These are phyloP conservation scores for Pantherophis vulpinus DNA, from an alignment of 2,797 vertebrate species.

Conservation along the genomic window DNA sequence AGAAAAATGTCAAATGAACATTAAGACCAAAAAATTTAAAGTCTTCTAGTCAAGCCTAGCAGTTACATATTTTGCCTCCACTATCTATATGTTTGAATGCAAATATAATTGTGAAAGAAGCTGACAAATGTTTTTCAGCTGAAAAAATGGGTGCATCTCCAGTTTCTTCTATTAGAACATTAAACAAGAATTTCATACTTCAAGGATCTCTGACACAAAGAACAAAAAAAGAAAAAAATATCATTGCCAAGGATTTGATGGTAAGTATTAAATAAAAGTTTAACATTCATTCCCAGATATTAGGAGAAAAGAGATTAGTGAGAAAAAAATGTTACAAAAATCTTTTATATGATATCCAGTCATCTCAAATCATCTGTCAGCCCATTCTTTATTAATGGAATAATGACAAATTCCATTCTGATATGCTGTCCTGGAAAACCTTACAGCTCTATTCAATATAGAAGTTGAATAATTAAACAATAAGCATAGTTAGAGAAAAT, in stretches of 20 bases:
- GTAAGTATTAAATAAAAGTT: slow-evolving; percentile 54
- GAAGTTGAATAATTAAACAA: background rate
- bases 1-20: background rate
- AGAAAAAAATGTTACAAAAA: background rate
- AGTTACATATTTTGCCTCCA: slow-evolving; percentile 11
- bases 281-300: background rate
- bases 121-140: slow-evolving; percentile 59
- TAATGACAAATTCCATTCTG: background rate
- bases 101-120: slow-evolving; percentile 4
- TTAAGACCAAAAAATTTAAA: background rate
- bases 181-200: slow-evolving; percentile 74
- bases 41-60: background rate
- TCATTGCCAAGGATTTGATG: slow-evolving; percentile 66
- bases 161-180: slow-evolving; percentile 60
- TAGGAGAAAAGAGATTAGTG: background rate
- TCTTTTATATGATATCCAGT: background rate
- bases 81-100: slow-evolving; percentile 8
- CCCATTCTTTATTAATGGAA: background rate
- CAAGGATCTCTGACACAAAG: slow-evolving; percentile 72
- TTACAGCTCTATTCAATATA: background rate
- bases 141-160: slow-evolving; percentile 68
- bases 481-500: background rate
- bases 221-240: slow-evolving; percentile 65
- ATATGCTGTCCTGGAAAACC: background rate
- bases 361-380: background rate